Evolutionary conservation across 2,797 vertebrate genomes (phyloP).

Genomic region (Euthynnus affinis): DNA sequence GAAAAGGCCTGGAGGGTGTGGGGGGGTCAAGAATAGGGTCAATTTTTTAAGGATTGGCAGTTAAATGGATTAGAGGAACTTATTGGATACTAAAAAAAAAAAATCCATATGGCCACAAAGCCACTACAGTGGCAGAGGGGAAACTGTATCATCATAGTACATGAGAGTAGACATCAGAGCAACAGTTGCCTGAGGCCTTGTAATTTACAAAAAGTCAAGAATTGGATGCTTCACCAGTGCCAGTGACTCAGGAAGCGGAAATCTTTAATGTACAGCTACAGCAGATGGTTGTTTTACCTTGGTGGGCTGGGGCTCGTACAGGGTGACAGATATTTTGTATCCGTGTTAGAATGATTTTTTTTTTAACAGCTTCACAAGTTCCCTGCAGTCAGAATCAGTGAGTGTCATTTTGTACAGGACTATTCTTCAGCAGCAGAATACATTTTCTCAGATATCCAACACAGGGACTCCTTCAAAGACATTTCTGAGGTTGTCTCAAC

Average conservation of each 20-base stretch:
- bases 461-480: conserved; percentile 21
- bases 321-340: conserved; percentile 45
- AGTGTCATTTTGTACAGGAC: neutral
- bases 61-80: conserved; percentile 70
- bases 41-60: conserved; percentile 56
- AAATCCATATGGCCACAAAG: conserved; percentile 58
- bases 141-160: conserved; percentile 43
- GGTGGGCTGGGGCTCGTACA: conserved; percentile 20
- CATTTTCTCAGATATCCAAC: conserved; percentile 2
- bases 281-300: conserved; percentile 29
- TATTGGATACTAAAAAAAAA: conserved; percentile 56
- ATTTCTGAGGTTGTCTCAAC: conserved; percentile 3
- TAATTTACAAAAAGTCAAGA: conserved; percentile 47
- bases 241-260: conserved; percentile 32
- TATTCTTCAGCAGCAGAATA: conserved; percentile 23
- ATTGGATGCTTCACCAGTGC: conserved; percentile 12
- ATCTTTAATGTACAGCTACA: conserved; percentile 17
- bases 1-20: conserved; percentile 39
- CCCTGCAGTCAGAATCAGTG: conserved; percentile 3
- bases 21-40: conserved; percentile 61
- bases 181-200: conserved; percentile 46
- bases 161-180: conserved; percentile 59
- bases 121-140: conserved; percentile 33
- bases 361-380: conserved; percentile 28
- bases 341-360: conserved; percentile 14